Conservation (phyloP, 1,140 invertebrate species). For the Bombyx mandarina region DNA sequence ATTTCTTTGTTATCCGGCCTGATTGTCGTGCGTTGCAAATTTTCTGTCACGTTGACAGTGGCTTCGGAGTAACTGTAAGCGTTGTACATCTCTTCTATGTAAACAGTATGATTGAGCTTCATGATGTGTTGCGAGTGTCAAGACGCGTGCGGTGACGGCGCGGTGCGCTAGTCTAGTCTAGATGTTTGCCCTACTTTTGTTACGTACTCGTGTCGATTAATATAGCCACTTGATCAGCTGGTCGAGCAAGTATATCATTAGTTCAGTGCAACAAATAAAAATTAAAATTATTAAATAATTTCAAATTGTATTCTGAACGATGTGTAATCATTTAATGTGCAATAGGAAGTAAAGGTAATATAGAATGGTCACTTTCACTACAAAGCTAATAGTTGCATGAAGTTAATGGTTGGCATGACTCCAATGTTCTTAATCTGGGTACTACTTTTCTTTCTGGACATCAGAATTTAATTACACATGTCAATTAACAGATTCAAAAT, state of each 20-base stretch:
- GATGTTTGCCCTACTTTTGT: slow-evolving; percentile 66
- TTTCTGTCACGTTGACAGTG: slow-evolving; percentile 54
- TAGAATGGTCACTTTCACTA: slow-evolving; percentile 20
- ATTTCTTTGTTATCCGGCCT: slow-evolving; percentile 61
- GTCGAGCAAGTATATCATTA: slow-evolving; percentile 18
- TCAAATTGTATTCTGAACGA: background rate
- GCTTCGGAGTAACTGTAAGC: slow-evolving; percentile 27
- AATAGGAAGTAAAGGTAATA: slow-evolving; percentile 19
- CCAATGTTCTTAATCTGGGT: slow-evolving; percentile 33
- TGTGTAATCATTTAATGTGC: background rate
- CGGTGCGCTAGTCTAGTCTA: slow-evolving; percentile 38
- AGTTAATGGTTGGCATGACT: slow-evolving; percentile 27
- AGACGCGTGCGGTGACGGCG: slow-evolving; percentile 29
- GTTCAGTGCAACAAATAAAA: background rate
- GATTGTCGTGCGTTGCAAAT: slow-evolving; percentile 30
- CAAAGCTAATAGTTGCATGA: slow-evolving; percentile 10
- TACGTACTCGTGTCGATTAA: slow-evolving; percentile 57
- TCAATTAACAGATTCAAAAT: no score
- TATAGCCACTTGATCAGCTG: slow-evolving; percentile 66
- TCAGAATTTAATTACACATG: no score
- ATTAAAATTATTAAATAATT: background rate
- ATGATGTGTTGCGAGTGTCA: slow-evolving; percentile 23
- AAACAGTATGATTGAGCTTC: slow-evolving; percentile 48
- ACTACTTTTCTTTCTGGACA: no score
- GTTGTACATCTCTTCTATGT: slow-evolving; percentile 38